Conservation (phyloP, 2,113 vertebrate genomes). For the Bagarius yarrelli region DNA sequence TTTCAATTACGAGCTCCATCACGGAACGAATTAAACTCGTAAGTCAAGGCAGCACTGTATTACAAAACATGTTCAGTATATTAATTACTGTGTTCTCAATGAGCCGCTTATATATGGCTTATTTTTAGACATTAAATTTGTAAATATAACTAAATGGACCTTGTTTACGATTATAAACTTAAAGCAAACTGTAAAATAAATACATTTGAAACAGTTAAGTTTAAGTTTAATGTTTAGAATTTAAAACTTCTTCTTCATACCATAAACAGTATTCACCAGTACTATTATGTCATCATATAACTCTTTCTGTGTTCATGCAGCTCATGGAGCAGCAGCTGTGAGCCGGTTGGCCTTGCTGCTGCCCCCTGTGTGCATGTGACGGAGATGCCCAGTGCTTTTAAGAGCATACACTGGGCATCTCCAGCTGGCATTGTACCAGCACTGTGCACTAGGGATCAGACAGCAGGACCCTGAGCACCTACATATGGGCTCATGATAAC, state of each 20-base stretch:
- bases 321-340: background rate
- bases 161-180: background rate
- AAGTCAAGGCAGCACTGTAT: too few species aligned
- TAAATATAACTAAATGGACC: background rate
- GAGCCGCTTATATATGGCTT: background rate
- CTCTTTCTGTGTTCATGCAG: background rate
- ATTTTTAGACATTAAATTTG: background rate
- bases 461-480: constrained; percentile 18
- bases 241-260: too few species aligned
- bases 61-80: too few species aligned
- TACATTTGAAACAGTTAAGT: too few species aligned
- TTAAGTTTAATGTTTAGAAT: too few species aligned
- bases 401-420: constrained; percentile 41
- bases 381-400: constrained; percentile 31
- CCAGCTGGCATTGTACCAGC: constrained; percentile 35
- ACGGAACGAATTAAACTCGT: too few species aligned
- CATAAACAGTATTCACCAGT: too few species aligned
- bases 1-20: too few species aligned
- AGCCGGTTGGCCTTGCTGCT: constrained; percentile 11
- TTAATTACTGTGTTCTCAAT: too few species aligned
- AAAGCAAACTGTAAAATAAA: too few species aligned
- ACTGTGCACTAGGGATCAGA: background rate
- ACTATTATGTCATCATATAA: background rate
- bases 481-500: background rate
- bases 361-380: constrained; percentile 38